Base-by-base conservation (phyloP, 2,888 invertebrate genomes). In the Drosophila fungiperda region DNA sequence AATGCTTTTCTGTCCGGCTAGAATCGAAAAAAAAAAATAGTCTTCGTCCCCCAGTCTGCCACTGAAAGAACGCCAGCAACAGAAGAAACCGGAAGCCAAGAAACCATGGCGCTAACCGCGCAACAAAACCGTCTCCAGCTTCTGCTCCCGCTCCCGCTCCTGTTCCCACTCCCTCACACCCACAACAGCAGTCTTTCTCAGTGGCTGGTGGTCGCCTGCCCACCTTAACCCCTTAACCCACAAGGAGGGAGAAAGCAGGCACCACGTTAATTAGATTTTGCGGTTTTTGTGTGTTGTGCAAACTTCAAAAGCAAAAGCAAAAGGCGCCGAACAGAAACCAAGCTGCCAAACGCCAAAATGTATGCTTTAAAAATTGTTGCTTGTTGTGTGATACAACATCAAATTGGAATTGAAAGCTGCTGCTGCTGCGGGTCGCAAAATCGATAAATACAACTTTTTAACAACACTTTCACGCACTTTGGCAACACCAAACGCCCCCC, bases 181-280 rank as follows among this genome's bases (percentile, higher is more conserved):
- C 29, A 17, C 29, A 12, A 9, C 26, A 20, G 11, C 42, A 53
- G 48, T 26, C n/a, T 15, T 35, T 2, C 38, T 48, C 12, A 15
- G 55, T 8, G 36, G 68, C 53, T 38, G 29, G 26, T 12, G 32
- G 45, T 11, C 36, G n/a, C 23, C 55, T 45, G 36, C 26, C n/a
- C 36, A 17, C 29, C 26, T 26, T 50, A 45, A 60, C 50, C 54
- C 68, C 50, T 67, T 66, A 63, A 54, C 60, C 69, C 62, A 68
- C 63, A 72, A 84, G 78, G 77, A 81, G 66, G 74, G 73, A 85
- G 80, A 32, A 6, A 69, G 71, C 70, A 69, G 69, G 76, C 79
- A 67, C 82, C 83, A 79, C 87, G 85, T 85, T 87, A 87, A 87
- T 87, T 87, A 89, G 89, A 87, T 87, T 87, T 87, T 87, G 87